Evolutionary conservation across 2,113 vertebrate genomes (phyloP), one percentile per base, ranked within the genome.

Genomic region (Embiotoca jacksoni): DNA sequence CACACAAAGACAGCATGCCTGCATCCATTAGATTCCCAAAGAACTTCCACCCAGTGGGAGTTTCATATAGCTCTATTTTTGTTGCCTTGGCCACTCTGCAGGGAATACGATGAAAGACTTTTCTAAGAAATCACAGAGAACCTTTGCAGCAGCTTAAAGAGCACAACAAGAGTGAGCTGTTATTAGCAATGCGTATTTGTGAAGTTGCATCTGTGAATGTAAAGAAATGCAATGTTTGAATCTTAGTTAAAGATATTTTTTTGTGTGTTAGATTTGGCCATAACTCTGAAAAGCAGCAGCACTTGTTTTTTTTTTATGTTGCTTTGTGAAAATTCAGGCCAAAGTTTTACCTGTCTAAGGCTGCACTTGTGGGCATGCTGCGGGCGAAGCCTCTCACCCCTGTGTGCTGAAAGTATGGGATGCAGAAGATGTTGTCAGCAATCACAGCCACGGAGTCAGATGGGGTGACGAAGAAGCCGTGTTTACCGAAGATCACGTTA

Each of bases 11-110:
- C 86, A 99, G 93, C 74, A 96, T 96, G 85, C 96, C 96, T 5
- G 97, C 97, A 78, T 99, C 98, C 98, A 99, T 99, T 83, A 99
- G 81, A 91, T 96, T 99, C 50, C 97, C 97, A 86, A 99, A 99
- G 93, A 96, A 99, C 92, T 96, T 98, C 98, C 97, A 99, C 69
- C 98, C 98, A 0, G 96, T 96, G 37, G 98, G 97, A 60, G 98
- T 98, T 92, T 99, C 98, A 11, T 98, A 98, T 81, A 99, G 93
- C 89, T 98, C 93, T 44, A 99, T 99, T 95, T 99, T 98, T 72
- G 96, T 96, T 80, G 96, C 97, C 30, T 95, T 96, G 78, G 98
- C 98, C 88, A 99, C 97, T 93, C 98, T 99, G 91, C 44, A 73
- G 56, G 71, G 78, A 78, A 87, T 35, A 74, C 52, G 71, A 36